Evolutionary conservation across 2,113 vertebrate species (phyloP), one percentile per base, ranked within the genome.

Genomic region (Eulacestoma nigropectus): DNA sequence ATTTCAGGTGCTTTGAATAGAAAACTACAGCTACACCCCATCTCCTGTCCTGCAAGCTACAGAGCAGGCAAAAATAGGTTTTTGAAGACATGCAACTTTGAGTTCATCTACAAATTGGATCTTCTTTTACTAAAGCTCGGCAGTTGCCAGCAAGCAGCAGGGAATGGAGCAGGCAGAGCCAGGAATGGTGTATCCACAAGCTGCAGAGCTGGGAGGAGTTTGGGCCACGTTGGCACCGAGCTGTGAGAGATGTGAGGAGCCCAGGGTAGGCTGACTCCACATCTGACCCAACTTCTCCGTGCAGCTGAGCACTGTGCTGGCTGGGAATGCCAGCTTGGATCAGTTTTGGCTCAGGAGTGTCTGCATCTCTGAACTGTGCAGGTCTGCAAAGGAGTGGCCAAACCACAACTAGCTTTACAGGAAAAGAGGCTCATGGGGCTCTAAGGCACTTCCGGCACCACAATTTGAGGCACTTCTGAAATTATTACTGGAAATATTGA

Each of bases 191-290:
- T 1, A 0, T 13, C 46, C 4, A 1, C 7, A 9, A 65, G 13
- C 65, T 79, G 82, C 47, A 63, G 67, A n/a, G 29, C 37, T 87
- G 82, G 10, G 55, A 69, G 50, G 46, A 53, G 32, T 67, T 46
- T 62, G 73, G 25, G 15, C 37, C 29, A 7, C 59, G 2, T 16
- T 4, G 3, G n/a, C 63, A 50, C 19, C 0, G 0, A 65, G 35
- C 22, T 11, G 0, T 53, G 50, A 13, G 41, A 57, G 72, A 35
- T 13, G 4, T 60, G 41, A 77, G n/a, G 15, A 83, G 77, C n/a
- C 22, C 19, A 57, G n/a, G 14, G 44, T 3, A 46, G 47, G 39
- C 50, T 79, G 63, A 44, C 10, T 92, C 47, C 67, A 86, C 11
- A 65, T 56, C 55, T 86, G 41, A 80, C 46, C 63, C 59, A 73